Conservation (phyloP, 2,888 invertebrate species). For the Habrosyne pyritoides region DNA sequence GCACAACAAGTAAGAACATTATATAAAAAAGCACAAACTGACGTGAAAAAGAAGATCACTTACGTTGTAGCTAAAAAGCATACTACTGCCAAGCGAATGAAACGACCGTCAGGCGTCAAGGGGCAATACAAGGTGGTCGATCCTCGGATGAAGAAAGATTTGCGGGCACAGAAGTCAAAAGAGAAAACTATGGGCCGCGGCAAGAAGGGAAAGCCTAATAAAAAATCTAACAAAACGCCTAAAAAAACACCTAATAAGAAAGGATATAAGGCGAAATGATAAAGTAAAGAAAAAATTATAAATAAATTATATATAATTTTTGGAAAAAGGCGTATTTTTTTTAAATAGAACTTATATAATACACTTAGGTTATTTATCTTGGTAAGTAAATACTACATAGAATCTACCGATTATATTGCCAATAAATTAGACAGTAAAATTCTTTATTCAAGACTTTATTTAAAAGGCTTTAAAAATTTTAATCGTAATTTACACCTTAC, state of each 20-base stretch:
- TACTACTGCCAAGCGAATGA: constrained; percentile 88
- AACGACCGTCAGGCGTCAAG: constrained; percentile 93
- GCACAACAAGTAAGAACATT: constrained; percentile 94
- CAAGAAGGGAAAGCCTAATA: constrained; percentile 58
- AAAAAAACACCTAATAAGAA: constrained; percentile 45
- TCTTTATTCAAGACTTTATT: too few species aligned
- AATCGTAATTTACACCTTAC: too few species aligned
- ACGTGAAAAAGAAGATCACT: constrained; percentile 94
- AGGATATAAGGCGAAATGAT: constrained; percentile 58
- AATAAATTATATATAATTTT: not conserved
- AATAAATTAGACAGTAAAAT: too few species aligned
- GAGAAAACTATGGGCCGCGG: constrained; percentile 83
- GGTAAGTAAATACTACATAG: too few species aligned
- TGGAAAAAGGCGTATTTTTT: not conserved
- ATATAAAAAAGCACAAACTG: constrained; percentile 94
- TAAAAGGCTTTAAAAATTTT: too few species aligned
- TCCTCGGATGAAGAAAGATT: constrained; percentile 97
- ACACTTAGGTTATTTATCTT: too few species aligned
- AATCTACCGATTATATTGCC: too few species aligned
- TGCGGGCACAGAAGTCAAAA: constrained; percentile 86
- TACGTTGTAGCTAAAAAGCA: constrained; percentile 98
- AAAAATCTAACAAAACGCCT: constrained; percentile 31
- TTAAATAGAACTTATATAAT: too few species aligned
- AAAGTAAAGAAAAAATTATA: not conserved
- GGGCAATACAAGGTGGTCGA: constrained; percentile 98